A percentile compares a stretch with the other conserved stretches of the same genome.
These are phyloP conservation scores for Drosophila rellima DNA, from an alignment of 2,888 invertebrate genomes.

Conservation along the genomic window DNA sequence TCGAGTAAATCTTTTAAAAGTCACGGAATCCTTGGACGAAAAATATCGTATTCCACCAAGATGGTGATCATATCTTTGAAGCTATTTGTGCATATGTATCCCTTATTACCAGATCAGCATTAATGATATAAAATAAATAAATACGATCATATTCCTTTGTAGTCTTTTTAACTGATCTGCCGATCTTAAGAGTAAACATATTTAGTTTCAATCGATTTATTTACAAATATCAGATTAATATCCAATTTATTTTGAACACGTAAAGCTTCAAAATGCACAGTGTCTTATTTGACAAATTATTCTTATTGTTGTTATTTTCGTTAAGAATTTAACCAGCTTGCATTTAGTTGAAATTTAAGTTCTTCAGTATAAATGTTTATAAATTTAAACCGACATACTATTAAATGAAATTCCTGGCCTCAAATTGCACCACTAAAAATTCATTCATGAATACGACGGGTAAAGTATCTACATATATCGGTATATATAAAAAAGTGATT, in stretches of 20 bases:
- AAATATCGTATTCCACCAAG: background rate
- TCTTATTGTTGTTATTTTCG: slow-evolving; percentile 52
- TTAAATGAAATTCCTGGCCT: slow-evolving; percentile 30
- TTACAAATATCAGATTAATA: background rate
- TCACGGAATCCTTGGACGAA: no score
- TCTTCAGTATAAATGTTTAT: slow-evolving; percentile 16
- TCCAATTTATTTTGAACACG: background rate
- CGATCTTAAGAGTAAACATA: background rate
- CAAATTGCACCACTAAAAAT: slow-evolving; percentile 47
- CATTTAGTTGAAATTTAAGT: slow-evolving; percentile 15
- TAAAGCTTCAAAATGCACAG: background rate
- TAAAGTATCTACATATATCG: slow-evolving; percentile 14
- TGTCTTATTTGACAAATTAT: background rate
- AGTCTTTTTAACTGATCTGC: background rate
- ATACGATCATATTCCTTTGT: no score
- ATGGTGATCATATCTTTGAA: background rate
- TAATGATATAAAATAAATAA: background rate
- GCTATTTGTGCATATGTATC: no score
- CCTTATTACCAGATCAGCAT: background rate
- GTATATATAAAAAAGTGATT: slow-evolving; percentile 36
- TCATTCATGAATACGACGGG: slow-evolving; percentile 62
- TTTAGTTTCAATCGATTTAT: background rate
- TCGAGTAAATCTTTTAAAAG: no score
- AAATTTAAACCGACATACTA: slow-evolving; percentile 15
- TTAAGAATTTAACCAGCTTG: slow-evolving; percentile 53